Evolutionary conservation across 1,140 invertebrate species (phyloP).

Genomic region (Zaprionus tsacasi): DNA sequence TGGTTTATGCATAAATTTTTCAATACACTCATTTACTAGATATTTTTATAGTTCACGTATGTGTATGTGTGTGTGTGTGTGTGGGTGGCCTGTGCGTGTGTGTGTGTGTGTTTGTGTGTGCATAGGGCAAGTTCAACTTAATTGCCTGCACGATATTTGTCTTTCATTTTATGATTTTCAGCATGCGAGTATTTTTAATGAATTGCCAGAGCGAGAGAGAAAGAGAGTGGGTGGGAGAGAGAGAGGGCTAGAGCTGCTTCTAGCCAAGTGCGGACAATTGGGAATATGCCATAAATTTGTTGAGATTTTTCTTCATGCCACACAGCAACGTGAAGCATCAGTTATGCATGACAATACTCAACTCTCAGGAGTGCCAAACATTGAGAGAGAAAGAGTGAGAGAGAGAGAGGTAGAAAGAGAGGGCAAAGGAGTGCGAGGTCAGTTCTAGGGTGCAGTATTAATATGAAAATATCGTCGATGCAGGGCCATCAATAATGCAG

Average conservation of each 20-base stretch:
- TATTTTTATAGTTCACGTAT: conserved; percentile 21
- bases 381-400: no score
- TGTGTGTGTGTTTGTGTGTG: conserved; percentile 17
- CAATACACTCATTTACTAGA: conserved; percentile 30
- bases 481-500: conserved; percentile 66
- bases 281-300: conserved; percentile 67
- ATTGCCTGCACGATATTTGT: conserved; percentile 60
- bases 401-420: no score
- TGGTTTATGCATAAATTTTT: conserved; percentile 54
- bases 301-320: conserved; percentile 40
- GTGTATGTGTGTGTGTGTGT: conserved; percentile 23
- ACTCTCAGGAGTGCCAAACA: conserved; percentile 8
- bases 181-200: conserved; percentile 50
- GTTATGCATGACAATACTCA: conserved; percentile 13
- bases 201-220: conserved; percentile 26
- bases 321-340: conserved; percentile 2
- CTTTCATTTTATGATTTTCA: conserved; percentile 56
- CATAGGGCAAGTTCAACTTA: conserved; percentile 45
- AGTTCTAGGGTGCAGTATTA: conserved; percentile 1
- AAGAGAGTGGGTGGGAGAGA: background rate
- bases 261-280: conserved; percentile 40
- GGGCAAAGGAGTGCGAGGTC: background rate
- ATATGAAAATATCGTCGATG: conserved; percentile 9
- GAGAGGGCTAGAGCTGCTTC: background rate
- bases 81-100: conserved; percentile 1